Percentiles rank a stretch among this genome's conserved stretches.
Evolutionary conservation across 2,113 vertebrate species (phyloP).

Genomic region (Paracanthobrama guichenoti): DNA sequence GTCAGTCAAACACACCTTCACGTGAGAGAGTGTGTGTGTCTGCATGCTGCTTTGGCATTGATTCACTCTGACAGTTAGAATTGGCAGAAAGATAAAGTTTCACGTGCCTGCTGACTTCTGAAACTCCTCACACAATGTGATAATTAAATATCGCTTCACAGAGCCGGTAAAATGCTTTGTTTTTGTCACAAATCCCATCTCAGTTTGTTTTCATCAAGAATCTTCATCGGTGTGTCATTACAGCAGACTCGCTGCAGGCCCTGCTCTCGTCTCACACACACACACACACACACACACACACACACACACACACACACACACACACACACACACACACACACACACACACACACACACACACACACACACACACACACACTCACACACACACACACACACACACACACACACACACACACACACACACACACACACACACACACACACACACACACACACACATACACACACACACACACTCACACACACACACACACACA

Average conservation of each 20-base stretch:
- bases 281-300: not conserved
- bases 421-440: no score
- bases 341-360: no score
- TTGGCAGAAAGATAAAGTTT: no score
- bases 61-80: not conserved
- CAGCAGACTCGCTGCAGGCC: not conserved
- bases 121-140: not conserved
- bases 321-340: no score
- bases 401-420: no score
- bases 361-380: no score
- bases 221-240: not conserved
- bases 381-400: no score
- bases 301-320: no score
- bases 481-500: no score
- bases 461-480: no score
- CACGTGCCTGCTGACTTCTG: no score
- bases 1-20: conserved; percentile 67
- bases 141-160: not conserved
- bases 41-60: not conserved
- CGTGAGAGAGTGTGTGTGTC: not conserved
- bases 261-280: not conserved
- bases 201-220: not conserved
- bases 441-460: no score
- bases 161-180: not conserved
- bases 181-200: not conserved